These are phyloP conservation scores for Pseudomyrmex flavicornis DNA, from an alignment of 1,140 invertebrate species.

Conservation along the genomic window DNA sequence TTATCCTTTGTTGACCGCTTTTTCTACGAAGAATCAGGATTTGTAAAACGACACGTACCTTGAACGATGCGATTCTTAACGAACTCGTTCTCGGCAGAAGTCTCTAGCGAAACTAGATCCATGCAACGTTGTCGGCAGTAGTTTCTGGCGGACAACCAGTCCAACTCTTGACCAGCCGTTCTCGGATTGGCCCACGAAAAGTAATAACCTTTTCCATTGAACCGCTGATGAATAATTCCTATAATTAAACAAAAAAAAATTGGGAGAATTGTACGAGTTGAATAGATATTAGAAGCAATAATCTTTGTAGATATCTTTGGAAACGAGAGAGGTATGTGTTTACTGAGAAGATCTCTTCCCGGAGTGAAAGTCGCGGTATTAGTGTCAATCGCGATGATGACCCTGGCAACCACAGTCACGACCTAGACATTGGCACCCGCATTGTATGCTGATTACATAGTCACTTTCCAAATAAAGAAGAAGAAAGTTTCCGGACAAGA, in stretches of 20 bases:
- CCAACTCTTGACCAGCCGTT: slow-evolving; percentile 89
- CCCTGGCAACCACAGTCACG: slow-evolving; percentile 65
- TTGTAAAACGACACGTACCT: slow-evolving; percentile 83
- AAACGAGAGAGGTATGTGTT: slow-evolving; percentile 18
- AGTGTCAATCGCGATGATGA: slow-evolving; percentile 46
- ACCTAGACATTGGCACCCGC: slow-evolving; percentile 75
- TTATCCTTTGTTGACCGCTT: not conserved
- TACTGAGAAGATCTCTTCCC: slow-evolving; percentile 27
- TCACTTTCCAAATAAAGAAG: slow-evolving; percentile 77
- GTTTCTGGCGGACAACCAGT: slow-evolving; percentile 93
- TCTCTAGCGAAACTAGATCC: slow-evolving; percentile 93
- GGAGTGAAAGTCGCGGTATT: slow-evolving; percentile 76
- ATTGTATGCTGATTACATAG: slow-evolving; percentile 68
- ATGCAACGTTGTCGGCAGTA: slow-evolving; percentile 94
- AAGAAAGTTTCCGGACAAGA: slow-evolving; percentile 73
- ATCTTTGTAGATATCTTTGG: slow-evolving; percentile 40
- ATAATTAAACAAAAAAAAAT: slow-evolving; percentile 4
- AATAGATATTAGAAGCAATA: not conserved
- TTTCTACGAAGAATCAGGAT: not conserved
- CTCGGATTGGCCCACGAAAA: slow-evolving; percentile 93
- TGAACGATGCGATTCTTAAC: slow-evolving; percentile 91
- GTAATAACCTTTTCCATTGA: slow-evolving; percentile 90
- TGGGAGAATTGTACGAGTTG: not conserved
- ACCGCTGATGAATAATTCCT: slow-evolving; percentile 85
- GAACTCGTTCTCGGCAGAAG: slow-evolving; percentile 92